A percentile compares a stretch with the other conserved stretches of the same genome.
These are phyloP conservation scores for Hedya salicella DNA, from an alignment of 2,888 invertebrate genomes.

Conservation along the genomic window DNA sequence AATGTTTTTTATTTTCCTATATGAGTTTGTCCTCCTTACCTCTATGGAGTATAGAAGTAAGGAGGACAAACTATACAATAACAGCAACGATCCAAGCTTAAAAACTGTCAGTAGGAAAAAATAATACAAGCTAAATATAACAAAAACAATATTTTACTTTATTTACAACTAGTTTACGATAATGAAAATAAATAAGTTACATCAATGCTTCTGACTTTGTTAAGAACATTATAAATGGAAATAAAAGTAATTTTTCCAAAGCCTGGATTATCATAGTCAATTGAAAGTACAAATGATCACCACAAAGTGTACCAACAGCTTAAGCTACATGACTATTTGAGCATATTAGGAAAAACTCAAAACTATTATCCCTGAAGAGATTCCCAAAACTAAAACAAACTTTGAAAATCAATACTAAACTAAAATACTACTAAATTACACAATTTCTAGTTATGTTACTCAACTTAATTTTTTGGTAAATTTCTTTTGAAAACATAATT, in stretches of 20 bases:
- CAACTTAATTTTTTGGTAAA: conserved; percentile 8
- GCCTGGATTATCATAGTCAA: not conserved
- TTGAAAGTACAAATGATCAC: not conserved
- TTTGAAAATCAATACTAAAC: conserved; percentile 5
- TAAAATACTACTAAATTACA: conserved; percentile 17
- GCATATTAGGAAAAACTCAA: not conserved
- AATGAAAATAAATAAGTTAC: conserved; percentile 40
- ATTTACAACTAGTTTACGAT: conserved; percentile 51
- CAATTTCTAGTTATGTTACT: not conserved
- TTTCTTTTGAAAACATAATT: conserved; percentile 6
- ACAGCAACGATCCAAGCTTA: no score
- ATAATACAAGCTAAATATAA: conserved; percentile 24
- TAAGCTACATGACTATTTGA: not conserved
- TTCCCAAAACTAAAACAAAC: not conserved
- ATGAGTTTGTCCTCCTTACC: no score
- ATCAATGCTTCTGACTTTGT: conserved; percentile 26
- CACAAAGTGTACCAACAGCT: no score
- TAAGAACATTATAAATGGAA: conserved; percentile 2
- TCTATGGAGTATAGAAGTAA: no score
- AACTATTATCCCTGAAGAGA: not conserved
- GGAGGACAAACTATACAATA: no score
- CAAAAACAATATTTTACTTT: conserved; percentile 46
- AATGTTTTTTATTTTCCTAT: no score
- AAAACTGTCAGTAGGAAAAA: not conserved
- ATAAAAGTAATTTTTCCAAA: not conserved